These are phyloP conservation scores for Drosophila eugracilis DNA, from an alignment of 1,140 invertebrate genomes.

Conservation along the genomic window DNA sequence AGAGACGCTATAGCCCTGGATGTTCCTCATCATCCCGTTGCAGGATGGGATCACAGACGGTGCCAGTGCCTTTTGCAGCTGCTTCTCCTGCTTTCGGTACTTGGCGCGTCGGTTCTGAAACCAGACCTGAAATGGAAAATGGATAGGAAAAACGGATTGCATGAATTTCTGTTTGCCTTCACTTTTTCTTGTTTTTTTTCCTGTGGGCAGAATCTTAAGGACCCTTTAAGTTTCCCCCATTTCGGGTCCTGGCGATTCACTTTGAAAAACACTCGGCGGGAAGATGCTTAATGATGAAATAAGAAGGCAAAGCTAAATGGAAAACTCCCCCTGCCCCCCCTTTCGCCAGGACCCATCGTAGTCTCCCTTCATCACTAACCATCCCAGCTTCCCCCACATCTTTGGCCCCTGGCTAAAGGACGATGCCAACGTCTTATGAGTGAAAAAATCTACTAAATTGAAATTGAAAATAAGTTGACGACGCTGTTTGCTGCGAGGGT, in stretches of 20 bases:
- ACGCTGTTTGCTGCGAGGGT: constrained; percentile 61
- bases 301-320: constrained; percentile 31
- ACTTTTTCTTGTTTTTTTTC: no score
- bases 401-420: constrained; percentile 14
- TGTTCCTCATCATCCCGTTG: constrained; percentile 98
- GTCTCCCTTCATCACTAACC: not conserved
- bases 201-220: not conserved
- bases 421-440: constrained; percentile 61
- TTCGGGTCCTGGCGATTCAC: not conserved
- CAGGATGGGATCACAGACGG: constrained; percentile 95
- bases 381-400: not conserved
- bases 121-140: constrained; percentile 85
- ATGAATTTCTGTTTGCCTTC: not conserved
- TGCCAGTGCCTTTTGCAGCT: constrained; percentile 96
- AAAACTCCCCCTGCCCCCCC: constrained; percentile 12
- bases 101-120: constrained; percentile 99
- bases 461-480: constrained; percentile 83
- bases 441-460: constrained; percentile 82
- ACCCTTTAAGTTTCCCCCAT: not conserved
- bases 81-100: constrained; percentile 99
- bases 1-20: constrained; percentile 93
- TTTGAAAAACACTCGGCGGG: constrained; percentile 2
- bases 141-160: not conserved
- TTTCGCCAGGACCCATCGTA: not conserved
- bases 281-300: constrained; percentile 28